A percentile compares a stretch with the other conserved stretches of the same genome.
Conservation (phyloP, 2,113 vertebrate species). For the Gasterosteus nipponicus region DNA sequence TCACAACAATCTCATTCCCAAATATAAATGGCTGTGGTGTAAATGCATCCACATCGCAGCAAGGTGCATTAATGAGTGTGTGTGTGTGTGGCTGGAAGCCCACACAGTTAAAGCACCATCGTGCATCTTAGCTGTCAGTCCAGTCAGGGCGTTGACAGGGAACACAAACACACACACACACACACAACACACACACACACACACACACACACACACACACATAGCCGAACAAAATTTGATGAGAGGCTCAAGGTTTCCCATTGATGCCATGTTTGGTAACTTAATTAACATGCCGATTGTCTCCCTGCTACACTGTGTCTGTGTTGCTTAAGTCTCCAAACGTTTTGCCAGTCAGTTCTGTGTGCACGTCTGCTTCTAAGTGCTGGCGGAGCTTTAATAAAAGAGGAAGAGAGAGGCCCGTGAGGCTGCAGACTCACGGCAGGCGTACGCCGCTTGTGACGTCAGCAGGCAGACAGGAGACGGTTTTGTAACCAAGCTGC, state of each 20-base stretch:
- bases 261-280: background rate
- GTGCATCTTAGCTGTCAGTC: slow-evolving; percentile 31
- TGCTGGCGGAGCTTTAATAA: slow-evolving; percentile 59
- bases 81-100: slow-evolving; percentile 39
- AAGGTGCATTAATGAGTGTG: slow-evolving; percentile 27
- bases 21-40: slow-evolving; percentile 43
- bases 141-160: slow-evolving; percentile 29
- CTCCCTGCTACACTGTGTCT: background rate
- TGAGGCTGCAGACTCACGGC: slow-evolving; percentile 63
- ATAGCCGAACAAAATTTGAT: slow-evolving; percentile 7
- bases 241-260: background rate
- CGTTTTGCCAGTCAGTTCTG: slow-evolving; percentile 9
- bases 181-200: slow-evolving; percentile 10
- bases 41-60: slow-evolving; percentile 30
- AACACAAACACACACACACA: background rate
- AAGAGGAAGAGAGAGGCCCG: slow-evolving; percentile 74
- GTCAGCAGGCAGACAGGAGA: slow-evolving; percentile 67
- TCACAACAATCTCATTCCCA: slow-evolving; percentile 35
- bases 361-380: slow-evolving; percentile 30
- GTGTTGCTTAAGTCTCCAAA: background rate
- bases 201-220: background rate
- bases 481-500: slow-evolving; percentile 59
- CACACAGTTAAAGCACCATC: slow-evolving; percentile 42
- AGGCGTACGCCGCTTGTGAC: slow-evolving; percentile 54
- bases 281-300: too few relatives aligned